phyloP scores from a whole-genome alignment of 2,797 vertebrate species.

The Crenichthys baileyi region DNA sequence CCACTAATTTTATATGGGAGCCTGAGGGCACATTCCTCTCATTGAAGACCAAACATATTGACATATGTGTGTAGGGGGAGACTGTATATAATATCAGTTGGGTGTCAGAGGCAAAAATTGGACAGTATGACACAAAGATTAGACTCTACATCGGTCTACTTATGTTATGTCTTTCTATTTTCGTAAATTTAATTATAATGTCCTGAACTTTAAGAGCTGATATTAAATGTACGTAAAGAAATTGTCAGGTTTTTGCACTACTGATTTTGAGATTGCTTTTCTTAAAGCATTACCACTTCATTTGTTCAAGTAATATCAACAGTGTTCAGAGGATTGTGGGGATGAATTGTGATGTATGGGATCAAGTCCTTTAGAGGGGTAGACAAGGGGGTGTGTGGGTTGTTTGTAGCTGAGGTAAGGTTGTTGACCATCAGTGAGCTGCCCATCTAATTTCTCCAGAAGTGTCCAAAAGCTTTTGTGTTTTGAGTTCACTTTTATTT shows the following conservation, averaged over 20 bases:
- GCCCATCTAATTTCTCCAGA: conserved; percentile 80
- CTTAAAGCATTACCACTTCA: conserved; percentile 46
- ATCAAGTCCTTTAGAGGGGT: conserved; percentile 60
- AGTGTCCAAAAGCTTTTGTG: conserved; percentile 84
- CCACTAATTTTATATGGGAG: conserved; percentile 80
- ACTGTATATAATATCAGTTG: conserved; percentile 67
- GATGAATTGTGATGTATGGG: conserved; percentile 61
- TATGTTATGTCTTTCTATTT: conserved; percentile 9
- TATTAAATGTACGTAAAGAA: conserved; percentile 35
- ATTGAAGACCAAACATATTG: conserved; percentile 81
- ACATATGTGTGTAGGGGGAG: conserved; percentile 74
- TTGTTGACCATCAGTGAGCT: conserved; percentile 70
- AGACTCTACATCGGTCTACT: conserved; percentile 16
- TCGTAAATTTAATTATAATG: conserved; percentile 26
- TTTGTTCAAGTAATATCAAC: conserved; percentile 58
- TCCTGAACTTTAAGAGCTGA: conserved; percentile 2
- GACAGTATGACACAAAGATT: conserved; percentile 32
- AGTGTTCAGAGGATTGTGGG: conserved; percentile 34
- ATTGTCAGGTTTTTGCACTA: conserved; percentile 20
- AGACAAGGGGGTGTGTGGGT: conserved; percentile 9
- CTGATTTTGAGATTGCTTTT: conserved; percentile 30
- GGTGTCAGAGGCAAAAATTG: conserved; percentile 31
- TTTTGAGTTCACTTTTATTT: conserved; percentile 79
- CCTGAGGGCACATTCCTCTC: conserved; percentile 80
- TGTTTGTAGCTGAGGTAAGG: conserved; percentile 61